Evolutionary conservation across 2,113 vertebrate genomes (phyloP), one percentile per base, ranked within the genome.

Genomic region (Xiphophorus hellerii): DNA sequence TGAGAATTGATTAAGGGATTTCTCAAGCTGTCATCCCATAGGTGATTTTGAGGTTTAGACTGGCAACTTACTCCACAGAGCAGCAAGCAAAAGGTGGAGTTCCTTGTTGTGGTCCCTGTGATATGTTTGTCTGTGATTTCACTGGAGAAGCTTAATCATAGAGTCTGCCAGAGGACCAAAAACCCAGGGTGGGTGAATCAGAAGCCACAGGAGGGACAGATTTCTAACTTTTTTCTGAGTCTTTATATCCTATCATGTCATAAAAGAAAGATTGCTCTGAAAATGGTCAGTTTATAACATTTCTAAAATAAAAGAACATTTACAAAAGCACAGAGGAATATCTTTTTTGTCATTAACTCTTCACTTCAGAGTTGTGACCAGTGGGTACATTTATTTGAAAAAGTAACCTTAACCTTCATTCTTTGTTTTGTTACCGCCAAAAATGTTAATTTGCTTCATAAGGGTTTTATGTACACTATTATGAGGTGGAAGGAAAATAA

Each of bases 151-250:
- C 72, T 76, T 77, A 84, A 84, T 82, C 81, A 82, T 73, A 73
- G 66, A 58, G 60, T 35, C 74, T 6, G 22, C 80, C 77, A 64
- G 78, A 82, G 78, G 76, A 75, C 80, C 68, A 86, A 84, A 88
- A 66, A 73, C 80, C 65, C 64, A 87, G 74, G 78, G 75, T 81
- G 54, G 78, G 67, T 89, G 88, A 91, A 78, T 92, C 85, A 90
- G 48, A 71, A 70, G 48, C 5, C 60, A 67, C 62, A 68, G 35
- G 70, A 69, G 69, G 64, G 60, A 72, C 79, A 25, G 60, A 72
- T 74, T 42, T 66, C 74, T 28, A 39, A 64, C 5, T 51, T 58
- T 70, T 39, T 35, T 58, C 25, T 71, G 37, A 7, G 22, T 74
- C 54, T 77, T 72, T 31, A 28, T 39, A 5, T 70, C 33, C 12